Base-by-base conservation (phyloP, 2,888 invertebrate genomes). In the Rotaria magnacalcarata region DNA sequence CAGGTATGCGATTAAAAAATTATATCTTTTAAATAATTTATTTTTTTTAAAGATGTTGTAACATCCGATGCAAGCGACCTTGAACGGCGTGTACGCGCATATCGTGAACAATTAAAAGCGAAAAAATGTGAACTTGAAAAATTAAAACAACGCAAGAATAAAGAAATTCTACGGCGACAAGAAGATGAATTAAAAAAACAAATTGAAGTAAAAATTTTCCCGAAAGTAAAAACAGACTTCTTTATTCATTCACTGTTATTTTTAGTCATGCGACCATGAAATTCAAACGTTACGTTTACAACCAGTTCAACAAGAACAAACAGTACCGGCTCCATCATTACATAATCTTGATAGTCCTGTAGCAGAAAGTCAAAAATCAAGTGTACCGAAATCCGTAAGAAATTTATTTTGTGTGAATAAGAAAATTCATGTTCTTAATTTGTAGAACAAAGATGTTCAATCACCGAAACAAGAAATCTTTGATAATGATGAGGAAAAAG, bases 61-160 rank as follows among this genome's bases (percentile, higher is more conserved):
- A 80, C 90, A 75, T 92, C 92, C 14, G 93, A 93, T 88, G 90
- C 91, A 58, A 92, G 92, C 89, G 92, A 93, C 88, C 90, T 92
- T 60, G 92, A 93, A 88, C 91, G 91, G 10, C 89, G 92, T 41
- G 91, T 93, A 85, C 89, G 91, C 85, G 92, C 92, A 41, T 89
- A 93, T 86, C 91, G 91, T 86, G 92, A 93, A 87, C 92, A 93
- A 88, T 89, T 93, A 43, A 89, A 90, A n/a, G 89, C 90, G 24
- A 89, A 92, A 19, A 92, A 92, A 88, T 88, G 89, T 54, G 92
- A 92, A 88, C 92, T 92, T 27, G 92, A 92, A 86, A 89, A 90
- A 87, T 89, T 93, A 84, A 91, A 91, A 88, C 91, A 91, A 87
- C 89, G 90, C 87, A 89, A 90, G 54, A 90, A 91, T 85, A 90